Evolutionary conservation across 2,113 vertebrate species (phyloP).

Genomic region (Rallus limicola): DNA sequence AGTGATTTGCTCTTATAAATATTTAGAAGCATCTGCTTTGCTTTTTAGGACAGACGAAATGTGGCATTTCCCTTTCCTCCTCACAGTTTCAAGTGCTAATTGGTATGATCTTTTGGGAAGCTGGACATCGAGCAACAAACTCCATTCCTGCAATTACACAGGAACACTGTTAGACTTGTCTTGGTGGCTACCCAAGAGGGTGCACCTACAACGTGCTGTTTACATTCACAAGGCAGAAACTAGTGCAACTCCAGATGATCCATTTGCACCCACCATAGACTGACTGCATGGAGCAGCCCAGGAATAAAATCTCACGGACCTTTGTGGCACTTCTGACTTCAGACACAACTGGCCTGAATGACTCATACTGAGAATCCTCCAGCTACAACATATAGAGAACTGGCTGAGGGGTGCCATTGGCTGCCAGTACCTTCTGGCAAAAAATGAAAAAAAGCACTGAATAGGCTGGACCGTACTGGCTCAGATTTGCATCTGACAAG

Average conservation of each 20-base stretch:
- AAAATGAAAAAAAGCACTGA: background rate
- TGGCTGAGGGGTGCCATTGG: background rate
- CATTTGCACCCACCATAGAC: background rate
- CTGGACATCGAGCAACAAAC: background rate
- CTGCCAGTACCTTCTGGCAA: background rate
- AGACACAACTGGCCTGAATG: background rate
- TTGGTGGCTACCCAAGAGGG: background rate
- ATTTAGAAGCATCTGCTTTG: constrained; percentile 47
- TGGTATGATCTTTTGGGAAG: background rate
- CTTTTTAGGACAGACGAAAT: background rate
- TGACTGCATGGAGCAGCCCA: background rate
- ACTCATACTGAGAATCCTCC: background rate
- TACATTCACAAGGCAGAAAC: background rate
- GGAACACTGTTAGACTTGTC: background rate
- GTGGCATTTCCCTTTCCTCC: background rate
- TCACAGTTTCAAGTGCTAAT: background rate
- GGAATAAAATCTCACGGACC: background rate
- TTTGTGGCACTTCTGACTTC: background rate
- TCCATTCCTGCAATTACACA: background rate
- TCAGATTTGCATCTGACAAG: background rate
- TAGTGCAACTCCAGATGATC: background rate
- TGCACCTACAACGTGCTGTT: background rate
- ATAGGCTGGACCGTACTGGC: background rate
- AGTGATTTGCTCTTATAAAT: constrained; percentile 26
- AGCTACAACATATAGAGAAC: background rate